These are phyloP conservation scores for Campopleginae sp. DNA, from an alignment of 2,888 invertebrate species.

Conservation along the genomic window DNA sequence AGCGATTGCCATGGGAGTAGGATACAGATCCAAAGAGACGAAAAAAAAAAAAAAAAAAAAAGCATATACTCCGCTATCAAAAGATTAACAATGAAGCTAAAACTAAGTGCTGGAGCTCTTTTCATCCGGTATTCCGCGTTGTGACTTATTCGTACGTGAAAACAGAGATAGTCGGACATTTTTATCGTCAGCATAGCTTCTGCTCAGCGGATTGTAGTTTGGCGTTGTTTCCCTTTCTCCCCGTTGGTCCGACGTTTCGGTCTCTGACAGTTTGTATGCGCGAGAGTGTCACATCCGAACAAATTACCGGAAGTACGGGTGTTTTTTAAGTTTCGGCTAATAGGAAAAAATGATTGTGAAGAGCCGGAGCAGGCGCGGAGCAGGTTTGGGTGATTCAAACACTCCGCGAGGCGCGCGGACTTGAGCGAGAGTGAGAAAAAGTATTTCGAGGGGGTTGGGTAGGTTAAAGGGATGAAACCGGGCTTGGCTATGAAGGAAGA, in stretches of 20 bases:
- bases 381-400: slow-evolving; percentile 44
- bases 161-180: slow-evolving; percentile 55
- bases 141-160: slow-evolving; percentile 42
- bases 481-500: slow-evolving; percentile 46
- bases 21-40: not conserved
- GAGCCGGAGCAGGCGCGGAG: slow-evolving; percentile 8
- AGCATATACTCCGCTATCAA: not conserved
- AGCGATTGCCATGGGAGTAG: not conserved
- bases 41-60: not conserved
- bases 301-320: slow-evolving; percentile 79
- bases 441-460: slow-evolving; percentile 34
- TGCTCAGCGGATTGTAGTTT: slow-evolving; percentile 67
- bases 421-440: slow-evolving; percentile 9
- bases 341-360: slow-evolving; percentile 78
- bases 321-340: slow-evolving; percentile 80
- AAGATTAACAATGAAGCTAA: slow-evolving; percentile 24
- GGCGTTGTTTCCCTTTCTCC: slow-evolving; percentile 44
- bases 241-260: not conserved
- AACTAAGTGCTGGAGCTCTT: slow-evolving; percentile 35
- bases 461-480: slow-evolving; percentile 55
- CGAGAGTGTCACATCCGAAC: slow-evolving; percentile 66
- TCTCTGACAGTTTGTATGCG: not conserved
- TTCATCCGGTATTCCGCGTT: slow-evolving; percentile 24
- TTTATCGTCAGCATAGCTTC: slow-evolving; percentile 64
- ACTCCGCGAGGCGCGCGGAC: slow-evolving; percentile 34